A percentile compares a stretch with the other conserved stretches of the same genome.
phyloP scores from a whole-genome alignment of 2,113 vertebrate genomes.

The human (Homo sapiens) region DNA sequence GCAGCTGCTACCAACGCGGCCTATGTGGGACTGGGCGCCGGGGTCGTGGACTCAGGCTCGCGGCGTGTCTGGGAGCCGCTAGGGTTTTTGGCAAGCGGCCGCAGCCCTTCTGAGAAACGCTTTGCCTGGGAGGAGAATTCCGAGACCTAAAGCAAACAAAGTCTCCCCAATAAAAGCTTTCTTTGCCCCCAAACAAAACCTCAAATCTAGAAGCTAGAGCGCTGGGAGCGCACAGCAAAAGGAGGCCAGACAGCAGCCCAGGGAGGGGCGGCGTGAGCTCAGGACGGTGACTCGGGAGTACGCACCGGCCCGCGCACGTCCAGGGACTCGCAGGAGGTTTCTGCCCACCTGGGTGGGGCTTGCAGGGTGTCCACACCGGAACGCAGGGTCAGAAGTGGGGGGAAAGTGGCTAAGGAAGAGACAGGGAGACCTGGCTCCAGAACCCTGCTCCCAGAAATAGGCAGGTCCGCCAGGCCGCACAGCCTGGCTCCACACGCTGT shows the following conservation, averaged over 20 bases:
- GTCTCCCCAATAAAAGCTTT: neutral
- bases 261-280: neutral
- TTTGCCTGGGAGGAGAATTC: neutral
- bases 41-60: neutral
- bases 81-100: neutral
- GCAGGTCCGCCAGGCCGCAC: neutral
- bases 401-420: neutral
- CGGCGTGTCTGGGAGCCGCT: neutral
- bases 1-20: neutral
- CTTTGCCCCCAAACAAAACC: neutral
- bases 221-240: neutral
- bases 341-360: neutral
- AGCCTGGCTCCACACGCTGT: neutral
- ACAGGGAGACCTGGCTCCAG: neutral
- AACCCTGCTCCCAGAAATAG: neutral
- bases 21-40: neutral
- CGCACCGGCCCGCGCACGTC: neutral
- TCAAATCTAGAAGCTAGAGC: neutral
- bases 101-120: neutral
- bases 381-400: neutral
- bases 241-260: neutral
- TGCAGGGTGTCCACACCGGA: neutral
- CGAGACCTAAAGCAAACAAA: conserved; percentile 19
- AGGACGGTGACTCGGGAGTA: neutral
- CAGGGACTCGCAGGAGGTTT: neutral